Conservation (phyloP, 2,113 vertebrate species). For the Cynoglossus semilaevis region DNA sequence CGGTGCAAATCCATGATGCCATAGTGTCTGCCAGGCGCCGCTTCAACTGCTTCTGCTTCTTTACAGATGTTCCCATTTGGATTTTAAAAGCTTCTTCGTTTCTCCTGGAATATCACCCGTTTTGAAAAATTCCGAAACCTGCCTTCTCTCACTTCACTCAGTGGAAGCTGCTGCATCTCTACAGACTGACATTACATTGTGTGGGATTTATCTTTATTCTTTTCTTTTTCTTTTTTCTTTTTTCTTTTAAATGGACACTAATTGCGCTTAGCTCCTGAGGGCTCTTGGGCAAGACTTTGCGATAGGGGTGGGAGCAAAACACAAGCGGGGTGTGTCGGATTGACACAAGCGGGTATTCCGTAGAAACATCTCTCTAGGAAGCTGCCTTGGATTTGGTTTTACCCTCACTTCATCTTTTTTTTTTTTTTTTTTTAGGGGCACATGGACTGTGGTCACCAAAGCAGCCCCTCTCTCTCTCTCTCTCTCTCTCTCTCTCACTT, state of each 20-base stretch:
- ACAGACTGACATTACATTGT: background rate
- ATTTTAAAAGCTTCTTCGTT: conserved; percentile 32
- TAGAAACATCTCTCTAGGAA: conserved; percentile 46
- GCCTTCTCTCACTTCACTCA: conserved; percentile 6
- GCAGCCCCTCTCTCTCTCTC: conserved; percentile 18
- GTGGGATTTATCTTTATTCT: no score
- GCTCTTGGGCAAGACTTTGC: conserved; percentile 3
- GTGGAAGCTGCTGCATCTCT: conserved; percentile 22
- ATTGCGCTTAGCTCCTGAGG: conserved; percentile 27
- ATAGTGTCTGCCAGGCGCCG: conserved; percentile 50
- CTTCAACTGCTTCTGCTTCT: conserved; percentile 35
- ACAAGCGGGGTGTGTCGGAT: conserved; percentile 31
- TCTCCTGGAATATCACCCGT: conserved; percentile 49
- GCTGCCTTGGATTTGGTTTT: conserved; percentile 12
- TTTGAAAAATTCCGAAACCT: conserved; percentile 9
- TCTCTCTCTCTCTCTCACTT: background rate
- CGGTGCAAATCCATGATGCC: conserved; percentile 28
- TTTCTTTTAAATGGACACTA: conserved; percentile 26
- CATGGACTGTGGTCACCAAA: conserved; percentile 63
- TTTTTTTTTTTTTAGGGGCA: conserved; percentile 9
- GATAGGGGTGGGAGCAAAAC: conserved; percentile 8
- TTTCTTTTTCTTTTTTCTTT: background rate
- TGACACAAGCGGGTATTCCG: conserved; percentile 51
- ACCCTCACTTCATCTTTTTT: conserved; percentile 21
- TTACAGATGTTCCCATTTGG: conserved; percentile 50